These are phyloP conservation scores for Boulengeromyrus knoepffleri DNA, from an alignment of 2,113 vertebrate genomes.

Conservation along the genomic window DNA sequence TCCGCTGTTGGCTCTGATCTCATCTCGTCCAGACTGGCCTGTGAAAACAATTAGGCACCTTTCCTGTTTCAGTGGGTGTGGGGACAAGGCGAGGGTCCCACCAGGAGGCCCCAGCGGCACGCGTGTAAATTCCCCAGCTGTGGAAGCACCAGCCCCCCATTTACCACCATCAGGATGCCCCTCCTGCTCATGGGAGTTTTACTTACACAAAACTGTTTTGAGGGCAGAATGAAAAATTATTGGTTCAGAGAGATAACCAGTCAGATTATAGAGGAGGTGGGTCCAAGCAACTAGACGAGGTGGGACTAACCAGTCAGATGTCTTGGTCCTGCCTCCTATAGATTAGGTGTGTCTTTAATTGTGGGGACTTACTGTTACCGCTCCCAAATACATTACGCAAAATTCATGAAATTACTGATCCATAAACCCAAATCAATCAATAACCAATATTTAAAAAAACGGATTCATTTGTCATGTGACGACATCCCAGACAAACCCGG, in stretches of 20 bases:
- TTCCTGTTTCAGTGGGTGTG: background rate
- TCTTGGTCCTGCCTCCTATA: no score
- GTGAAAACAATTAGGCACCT: conserved; percentile 19
- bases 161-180: background rate
- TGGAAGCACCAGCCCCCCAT: background rate
- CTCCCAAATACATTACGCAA: background rate
- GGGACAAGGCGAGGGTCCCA: background rate
- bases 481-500: background rate
- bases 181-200: no score
- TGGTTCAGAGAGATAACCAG: no score
- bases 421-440: background rate
- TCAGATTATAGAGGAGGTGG: no score
- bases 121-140: background rate
- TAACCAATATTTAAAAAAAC: background rate
- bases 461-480: background rate
- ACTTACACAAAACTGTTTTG: no score
- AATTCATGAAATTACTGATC: background rate
- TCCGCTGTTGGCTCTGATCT: conserved; percentile 39
- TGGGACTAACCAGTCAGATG: no score
- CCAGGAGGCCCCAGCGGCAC: background rate
- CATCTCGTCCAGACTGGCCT: conserved; percentile 20
- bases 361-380: background rate
- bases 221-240: no score
- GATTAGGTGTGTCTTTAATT: background rate
- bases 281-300: no score